Evolutionary conservation across 2,113 vertebrate species (phyloP), one percentile per base, ranked within the genome.

Genomic region (Centropus unirufus): DNA sequence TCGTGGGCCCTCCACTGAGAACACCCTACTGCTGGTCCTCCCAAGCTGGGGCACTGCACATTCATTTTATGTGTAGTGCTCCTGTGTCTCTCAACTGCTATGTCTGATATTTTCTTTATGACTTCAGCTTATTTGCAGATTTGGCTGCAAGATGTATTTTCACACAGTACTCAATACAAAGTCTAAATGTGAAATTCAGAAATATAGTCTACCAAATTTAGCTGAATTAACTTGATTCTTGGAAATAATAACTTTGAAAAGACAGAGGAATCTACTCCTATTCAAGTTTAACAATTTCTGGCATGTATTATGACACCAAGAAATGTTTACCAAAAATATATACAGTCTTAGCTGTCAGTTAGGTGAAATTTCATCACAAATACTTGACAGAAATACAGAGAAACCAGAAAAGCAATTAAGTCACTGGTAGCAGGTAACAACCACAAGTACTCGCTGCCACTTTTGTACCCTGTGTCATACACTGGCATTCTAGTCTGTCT

Each of bases 51-150:
- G 92, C 72, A 81, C 79, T 12, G 17, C 44, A 0, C 79, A 27
- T 17, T 86, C 85, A 81, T 61, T 64, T 78, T 54, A 62, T 96
- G 90, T 92, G 95, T 92, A 81, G 73, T 34, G 88, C 92, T 96
- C 92, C 96, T 96, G 95, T 94, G 93, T 76, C 95, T 94, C 77
- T 3, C 93, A 15, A 66, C 90, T 90, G 76, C 90, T 54, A 39
- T 47, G 85, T 22, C 92, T 81, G 85, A 57, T 96, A 94, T 96
- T 96, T 97, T 94, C 96, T 93, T 97, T 96, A 97, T 96, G 93
- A 97, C 92, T 97, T 93, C 93, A 96, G 93, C 90, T 95, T 94
- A 83, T 93, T 97, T 96, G 90, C 91, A 92, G 92, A 59, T 90
- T 95, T 97, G 93, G 95, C 95, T 92, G 57, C 85, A n/a, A 80